Evolutionary conservation across 2,888 invertebrate genomes (phyloP).

Genomic region (Tiliacea aurago): DNA sequence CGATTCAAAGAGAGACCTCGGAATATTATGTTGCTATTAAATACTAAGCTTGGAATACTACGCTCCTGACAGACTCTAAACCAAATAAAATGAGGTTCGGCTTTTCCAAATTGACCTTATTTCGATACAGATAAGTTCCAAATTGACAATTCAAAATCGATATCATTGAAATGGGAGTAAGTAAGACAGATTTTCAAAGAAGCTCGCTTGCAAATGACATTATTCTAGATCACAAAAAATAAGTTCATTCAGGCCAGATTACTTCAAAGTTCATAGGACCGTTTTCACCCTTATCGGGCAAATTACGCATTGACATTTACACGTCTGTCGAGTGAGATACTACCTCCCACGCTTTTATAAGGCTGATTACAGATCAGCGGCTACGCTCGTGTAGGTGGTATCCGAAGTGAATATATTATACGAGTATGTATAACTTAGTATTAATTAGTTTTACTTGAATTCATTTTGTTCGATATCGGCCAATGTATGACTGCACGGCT

Average conservation of each 20-base stretch:
- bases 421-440: conserved; percentile 3
- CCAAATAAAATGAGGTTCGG: neutral
- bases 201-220: neutral
- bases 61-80: neutral
- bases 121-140: neutral
- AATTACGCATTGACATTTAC: conserved; percentile 48
- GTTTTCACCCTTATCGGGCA: conserved; percentile 2
- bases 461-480: neutral
- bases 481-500: conserved; percentile 1
- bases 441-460: conserved; percentile 9
- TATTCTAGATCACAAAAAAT: neutral
- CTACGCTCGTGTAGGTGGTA: conserved; percentile 9
- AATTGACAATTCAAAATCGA: neutral
- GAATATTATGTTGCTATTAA: neutral
- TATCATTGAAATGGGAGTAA: conserved; percentile 1
- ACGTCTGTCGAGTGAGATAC: conserved; percentile 22
- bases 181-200: neutral
- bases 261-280: conserved; percentile 26
- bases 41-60: neutral
- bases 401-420: neutral
- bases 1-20: neutral
- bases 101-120: neutral
- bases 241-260: conserved; percentile 4
- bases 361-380: conserved; percentile 37
- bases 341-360: conserved; percentile 34